These are phyloP conservation scores for Mesoligia furuncula DNA, from an alignment of 2,888 invertebrate species.

Conservation along the genomic window DNA sequence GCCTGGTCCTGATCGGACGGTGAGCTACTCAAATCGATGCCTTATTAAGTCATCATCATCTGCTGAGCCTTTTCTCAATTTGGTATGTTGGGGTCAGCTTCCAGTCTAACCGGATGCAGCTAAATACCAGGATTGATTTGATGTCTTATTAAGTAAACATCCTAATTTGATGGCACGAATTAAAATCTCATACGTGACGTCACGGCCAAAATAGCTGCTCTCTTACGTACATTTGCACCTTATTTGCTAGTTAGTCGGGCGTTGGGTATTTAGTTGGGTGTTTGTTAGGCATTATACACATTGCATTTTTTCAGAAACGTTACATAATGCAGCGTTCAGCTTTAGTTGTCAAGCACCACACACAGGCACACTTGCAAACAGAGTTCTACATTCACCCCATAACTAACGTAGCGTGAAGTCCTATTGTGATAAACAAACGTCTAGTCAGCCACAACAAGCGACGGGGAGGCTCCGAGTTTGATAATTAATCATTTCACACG, in stretches of 20 bases:
- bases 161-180: not conserved
- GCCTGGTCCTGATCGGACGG: no score
- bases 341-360: not conserved
- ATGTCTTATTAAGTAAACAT: no score
- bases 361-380: not conserved
- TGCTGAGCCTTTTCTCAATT: no score
- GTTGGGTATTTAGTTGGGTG: no score
- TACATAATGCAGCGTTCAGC: not conserved
- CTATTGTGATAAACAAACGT: slow-evolving; percentile 56
- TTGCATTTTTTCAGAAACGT: not conserved
- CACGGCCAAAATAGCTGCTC: no score
- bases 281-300: not conserved
- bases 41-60: no score
- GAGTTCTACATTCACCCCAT: not conserved
- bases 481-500: slow-evolving; percentile 71
- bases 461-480: slow-evolving; percentile 30
- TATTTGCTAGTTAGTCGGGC: no score
- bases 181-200: not conserved
- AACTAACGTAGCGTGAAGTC: slow-evolving; percentile 31
- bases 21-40: no score
- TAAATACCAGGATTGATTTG: no score
- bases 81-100: no score
- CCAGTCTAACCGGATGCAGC: no score
- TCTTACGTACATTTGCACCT: no score
- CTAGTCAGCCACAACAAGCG: slow-evolving; percentile 31